Evolutionary conservation across 2,888 invertebrate species (phyloP), one percentile per base, ranked within the genome.

Genomic region (Neoascia interrupta): DNA sequence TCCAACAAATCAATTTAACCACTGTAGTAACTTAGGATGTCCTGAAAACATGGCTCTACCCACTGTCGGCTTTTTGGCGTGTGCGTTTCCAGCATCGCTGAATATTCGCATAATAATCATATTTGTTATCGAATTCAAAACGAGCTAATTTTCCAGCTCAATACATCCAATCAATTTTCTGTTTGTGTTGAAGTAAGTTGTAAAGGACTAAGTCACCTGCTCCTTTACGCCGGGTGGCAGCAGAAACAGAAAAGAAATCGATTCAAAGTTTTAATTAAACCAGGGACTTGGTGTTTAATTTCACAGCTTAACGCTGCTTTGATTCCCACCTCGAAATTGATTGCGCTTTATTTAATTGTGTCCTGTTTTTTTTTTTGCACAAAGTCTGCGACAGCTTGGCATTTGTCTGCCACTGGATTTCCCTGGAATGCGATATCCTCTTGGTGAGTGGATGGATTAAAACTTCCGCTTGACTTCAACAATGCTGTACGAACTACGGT

Each of bases 251-350:
- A 72, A 16, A 11, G 21, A 53, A 58, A 58, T 54, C 45, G 21
- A 64, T 47, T 63, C 39, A 16, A 66, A 73, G 41, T 61, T 69
- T 72, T 69, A 74, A 74, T 74, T 74, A 54, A 74, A 69, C 26
- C 21, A 18, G 10, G 6, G 28, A 18, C 15, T 36, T 10, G n/a
- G 11, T 39, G 43, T 47, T 69, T 21, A 47, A 60, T 36, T 60
- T 60, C 16, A 61, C 60, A 68, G 53, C 45, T 54, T 41, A 41
- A 41, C 61, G 47, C 47, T 60, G n/a, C 60, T 69, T 54, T 61
- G 47, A 47, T 61, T 69, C 5, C 11, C 26, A 54, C 15, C 39
- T 53, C 45, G 34, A 11, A 49, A 43, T 58, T 21, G 58, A 45
- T 66, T 58, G 45, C n/a, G 15, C 47, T 61, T 39, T 54, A 69